A percentile compares a stretch with the other conserved stretches of the same genome.
Conservation (phyloP, 2,113 vertebrate species). For the Labeo rohita region DNA sequence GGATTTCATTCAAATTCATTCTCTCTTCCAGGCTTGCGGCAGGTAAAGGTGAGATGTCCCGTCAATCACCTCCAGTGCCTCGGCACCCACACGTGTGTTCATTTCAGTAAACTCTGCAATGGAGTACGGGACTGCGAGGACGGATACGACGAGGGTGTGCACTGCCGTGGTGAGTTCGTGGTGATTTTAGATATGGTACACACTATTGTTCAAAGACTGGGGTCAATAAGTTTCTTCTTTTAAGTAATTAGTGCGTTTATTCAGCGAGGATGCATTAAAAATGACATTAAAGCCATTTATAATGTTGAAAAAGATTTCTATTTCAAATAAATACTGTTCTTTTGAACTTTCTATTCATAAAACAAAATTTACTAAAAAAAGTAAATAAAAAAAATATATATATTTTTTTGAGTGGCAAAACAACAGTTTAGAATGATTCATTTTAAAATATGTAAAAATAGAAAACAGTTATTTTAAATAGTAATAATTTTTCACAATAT, state of each 20-base stretch:
- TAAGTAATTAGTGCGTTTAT: background rate
- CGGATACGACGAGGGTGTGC: constrained; percentile 82
- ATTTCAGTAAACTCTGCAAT: constrained; percentile 82
- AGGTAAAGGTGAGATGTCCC: constrained; percentile 75
- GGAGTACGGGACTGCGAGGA: constrained; percentile 81
- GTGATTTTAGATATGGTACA: background rate
- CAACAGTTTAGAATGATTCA: too few relatives aligned
- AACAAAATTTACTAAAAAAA: too few relatives aligned
- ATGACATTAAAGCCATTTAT: too few relatives aligned
- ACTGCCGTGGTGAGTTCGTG: constrained; percentile 81
- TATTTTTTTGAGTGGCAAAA: too few relatives aligned
- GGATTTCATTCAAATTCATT: background rate
- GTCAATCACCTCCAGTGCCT: constrained; percentile 80
- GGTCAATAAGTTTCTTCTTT: background rate
- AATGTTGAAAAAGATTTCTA: too few relatives aligned
- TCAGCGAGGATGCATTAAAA: background rate
- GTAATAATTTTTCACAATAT: background rate
- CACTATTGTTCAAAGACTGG: background rate
- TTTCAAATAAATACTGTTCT: too few relatives aligned
- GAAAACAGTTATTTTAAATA: too few relatives aligned
- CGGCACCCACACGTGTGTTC: constrained; percentile 78
- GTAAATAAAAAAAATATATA: too few relatives aligned
- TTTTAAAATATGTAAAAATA: too few relatives aligned
- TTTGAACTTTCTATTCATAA: too few relatives aligned
- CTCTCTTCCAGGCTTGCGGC: constrained; percentile 75